These are phyloP conservation scores for Pangasius djambal DNA, from an alignment of 2,797 vertebrate genomes.

Conservation along the genomic window DNA sequence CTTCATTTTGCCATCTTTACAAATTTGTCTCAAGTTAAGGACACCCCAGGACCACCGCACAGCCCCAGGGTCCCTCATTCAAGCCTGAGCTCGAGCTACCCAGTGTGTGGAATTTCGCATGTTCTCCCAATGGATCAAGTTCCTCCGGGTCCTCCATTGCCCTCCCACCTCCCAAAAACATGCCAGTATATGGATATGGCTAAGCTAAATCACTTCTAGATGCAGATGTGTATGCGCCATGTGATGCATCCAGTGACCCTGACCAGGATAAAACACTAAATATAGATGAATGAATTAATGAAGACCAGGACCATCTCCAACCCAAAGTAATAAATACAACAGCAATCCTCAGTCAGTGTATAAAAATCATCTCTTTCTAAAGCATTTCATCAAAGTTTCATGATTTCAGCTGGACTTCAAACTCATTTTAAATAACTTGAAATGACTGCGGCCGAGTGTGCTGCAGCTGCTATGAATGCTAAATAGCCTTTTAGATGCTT, in stretches of 20 bases:
- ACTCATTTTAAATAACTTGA: constrained; percentile 2
- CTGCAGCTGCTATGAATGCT: constrained; percentile 12
- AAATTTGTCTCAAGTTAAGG: too few relatives aligned
- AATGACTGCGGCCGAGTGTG: neutral
- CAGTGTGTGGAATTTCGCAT: neutral
- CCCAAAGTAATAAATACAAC: neutral
- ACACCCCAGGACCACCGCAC: neutral
- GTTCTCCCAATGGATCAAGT: neutral
- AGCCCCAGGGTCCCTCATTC: neutral
- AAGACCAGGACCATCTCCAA: neutral
- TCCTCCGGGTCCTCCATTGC: neutral
- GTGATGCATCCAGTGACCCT: neutral
- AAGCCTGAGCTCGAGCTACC: too few relatives aligned
- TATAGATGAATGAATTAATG: neutral
- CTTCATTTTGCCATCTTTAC: too few relatives aligned
- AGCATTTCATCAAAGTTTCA: neutral
- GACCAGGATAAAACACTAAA: neutral
- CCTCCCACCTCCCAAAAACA: neutral
- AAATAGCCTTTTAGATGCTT: constrained; percentile 4
- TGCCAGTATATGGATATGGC: neutral
- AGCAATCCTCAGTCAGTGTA: neutral
- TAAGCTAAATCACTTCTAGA: neutral
- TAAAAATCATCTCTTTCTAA: neutral
- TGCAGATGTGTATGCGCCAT: neutral
- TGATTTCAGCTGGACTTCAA: constrained; percentile 3